Conservation (phyloP, 2,113 vertebrate species). For the Elephas maximus region DNA sequence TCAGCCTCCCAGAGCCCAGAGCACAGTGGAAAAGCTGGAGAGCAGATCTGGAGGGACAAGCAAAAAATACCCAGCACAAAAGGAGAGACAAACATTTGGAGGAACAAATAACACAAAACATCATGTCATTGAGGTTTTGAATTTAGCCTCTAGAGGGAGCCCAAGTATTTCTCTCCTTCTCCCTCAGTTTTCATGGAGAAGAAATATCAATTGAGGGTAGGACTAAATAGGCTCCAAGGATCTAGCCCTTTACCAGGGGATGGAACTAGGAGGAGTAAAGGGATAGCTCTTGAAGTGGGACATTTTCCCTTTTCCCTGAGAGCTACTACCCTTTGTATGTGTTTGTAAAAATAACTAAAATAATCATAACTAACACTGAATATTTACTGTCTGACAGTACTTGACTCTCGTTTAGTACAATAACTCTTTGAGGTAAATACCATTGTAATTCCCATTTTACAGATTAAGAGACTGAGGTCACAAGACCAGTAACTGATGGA, state of each 20-base stretch:
- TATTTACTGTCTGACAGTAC: not conserved
- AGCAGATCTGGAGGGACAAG: not conserved
- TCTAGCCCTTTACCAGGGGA: not conserved
- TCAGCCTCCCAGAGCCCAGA: not conserved
- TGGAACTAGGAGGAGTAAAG: not conserved
- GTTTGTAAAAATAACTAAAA: not conserved
- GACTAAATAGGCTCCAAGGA: no score
- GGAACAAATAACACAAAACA: not conserved
- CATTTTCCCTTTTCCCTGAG: not conserved
- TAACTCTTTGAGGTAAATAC: not conserved
- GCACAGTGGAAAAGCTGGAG: not conserved
- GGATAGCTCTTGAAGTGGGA: not conserved
- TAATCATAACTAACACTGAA: not conserved
- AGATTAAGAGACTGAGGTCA: not conserved
- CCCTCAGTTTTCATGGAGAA: no score
- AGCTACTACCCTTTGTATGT: not conserved
- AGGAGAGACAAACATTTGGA: not conserved
- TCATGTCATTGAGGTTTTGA: not conserved
- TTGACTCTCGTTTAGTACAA: not conserved
- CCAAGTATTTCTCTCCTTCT: constrained; percentile 33
- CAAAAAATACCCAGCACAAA: not conserved
- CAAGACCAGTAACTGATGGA: not conserved
- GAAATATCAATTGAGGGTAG: rapidly evolving
- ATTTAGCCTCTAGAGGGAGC: constrained; percentile 74
- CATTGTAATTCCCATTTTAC: not conserved